Evolutionary conservation across 2,888 invertebrate genomes (phyloP), one percentile per base, ranked within the genome.

Genomic region (Scrobipalpa atriplicella): DNA sequence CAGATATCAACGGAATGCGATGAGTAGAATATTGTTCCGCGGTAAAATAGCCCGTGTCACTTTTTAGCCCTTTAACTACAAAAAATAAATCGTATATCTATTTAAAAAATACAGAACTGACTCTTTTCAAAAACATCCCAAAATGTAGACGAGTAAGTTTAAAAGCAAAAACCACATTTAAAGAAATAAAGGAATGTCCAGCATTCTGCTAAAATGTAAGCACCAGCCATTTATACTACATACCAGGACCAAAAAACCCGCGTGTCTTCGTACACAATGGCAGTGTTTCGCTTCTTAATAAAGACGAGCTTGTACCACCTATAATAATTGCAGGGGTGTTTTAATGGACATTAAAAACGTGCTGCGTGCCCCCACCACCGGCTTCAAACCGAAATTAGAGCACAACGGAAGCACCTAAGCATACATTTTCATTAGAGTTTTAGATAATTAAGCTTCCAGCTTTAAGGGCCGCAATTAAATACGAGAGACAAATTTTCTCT

Each of bases 281-380:
- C 56, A 29, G 19, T 47, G 58, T 43, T 56, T 18, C 47, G 36
- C 63, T 18, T 74, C 72, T 75, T 82, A 80, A 83, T 84, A 83
- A 81, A 84, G 80, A 80, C 78, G 79, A 80, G 74, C 72, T 72
- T 71, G 69, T 36, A 58, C 36, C 73, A 70, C 66, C 72, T 75
- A 75, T 78, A 82, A 82, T 79, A 82, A 82, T 79, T 80, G 75
- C 74, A 72, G 74, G 85, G 86, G 82, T 63, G 75, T 70, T 73
- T 73, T 85, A 86, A 84, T 83, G 79, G 78, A 74, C 78, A 78
- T 81, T 83, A 80, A 80, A 79, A 83, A 82, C 82, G 80, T 79
- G 82, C 76, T 78, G 77, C 75, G 73, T 61, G 70, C 71, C 73
- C 72, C 73, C 72, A 74, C 67, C 72, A 74, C 67, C 69, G 66